A percentile compares a stretch with the other conserved stretches of the same genome.
These are phyloP conservation scores for Thermophis baileyi DNA, from an alignment of 2,113 vertebrate species.

Conservation along the genomic window DNA sequence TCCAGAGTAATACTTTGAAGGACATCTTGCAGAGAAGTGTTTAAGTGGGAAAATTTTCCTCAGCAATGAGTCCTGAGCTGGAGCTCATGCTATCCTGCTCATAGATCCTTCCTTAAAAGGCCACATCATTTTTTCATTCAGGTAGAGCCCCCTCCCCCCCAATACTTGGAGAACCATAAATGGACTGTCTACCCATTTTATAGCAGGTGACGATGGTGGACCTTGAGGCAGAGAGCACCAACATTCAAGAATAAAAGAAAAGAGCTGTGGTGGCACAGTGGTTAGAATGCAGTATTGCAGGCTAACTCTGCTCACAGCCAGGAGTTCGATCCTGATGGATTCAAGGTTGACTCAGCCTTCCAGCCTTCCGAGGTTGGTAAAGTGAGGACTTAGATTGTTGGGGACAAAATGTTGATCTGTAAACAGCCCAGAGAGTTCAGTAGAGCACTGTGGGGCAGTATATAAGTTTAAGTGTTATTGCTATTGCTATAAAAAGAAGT, in stretches of 20 bases:
- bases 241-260: neutral
- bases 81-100: neutral
- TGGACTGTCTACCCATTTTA: neutral
- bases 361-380: neutral
- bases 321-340: neutral
- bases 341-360: neutral
- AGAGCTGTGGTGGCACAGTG: neutral
- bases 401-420: neutral
- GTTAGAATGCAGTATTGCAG: neutral
- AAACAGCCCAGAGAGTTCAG: neutral
- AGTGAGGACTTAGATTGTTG: neutral
- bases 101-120: neutral
- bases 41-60: neutral
- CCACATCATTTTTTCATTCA: neutral
- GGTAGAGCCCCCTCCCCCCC: fast-evolving
- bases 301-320: neutral
- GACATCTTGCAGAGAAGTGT: neutral
- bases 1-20: neutral
- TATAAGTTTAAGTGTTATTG: neutral
- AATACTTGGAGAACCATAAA: neutral
- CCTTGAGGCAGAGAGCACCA: neutral
- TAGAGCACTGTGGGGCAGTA: neutral
- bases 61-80: neutral
- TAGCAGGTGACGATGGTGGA: no score
- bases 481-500: neutral